Conservation (phyloP, 2,888 invertebrate species). For the Lacanobia wlatinum region DNA sequence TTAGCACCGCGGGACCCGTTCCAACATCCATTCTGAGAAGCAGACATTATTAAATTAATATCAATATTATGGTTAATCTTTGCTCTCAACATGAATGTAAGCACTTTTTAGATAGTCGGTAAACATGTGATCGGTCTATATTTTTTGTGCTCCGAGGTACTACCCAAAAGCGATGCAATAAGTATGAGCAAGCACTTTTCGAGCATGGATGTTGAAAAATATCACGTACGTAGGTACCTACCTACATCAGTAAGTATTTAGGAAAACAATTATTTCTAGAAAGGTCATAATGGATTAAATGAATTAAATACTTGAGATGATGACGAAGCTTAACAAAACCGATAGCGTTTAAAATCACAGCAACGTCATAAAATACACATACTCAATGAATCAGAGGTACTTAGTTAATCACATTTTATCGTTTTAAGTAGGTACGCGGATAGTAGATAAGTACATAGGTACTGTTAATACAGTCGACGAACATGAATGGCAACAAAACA, state of each 20-base stretch:
- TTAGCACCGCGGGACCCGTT: no score
- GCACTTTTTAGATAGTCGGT: no score
- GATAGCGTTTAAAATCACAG: conserved; percentile 45
- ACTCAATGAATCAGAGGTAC: conserved; percentile 38
- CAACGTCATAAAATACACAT: conserved; percentile 33
- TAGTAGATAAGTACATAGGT: neutral
- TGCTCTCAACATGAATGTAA: no score
- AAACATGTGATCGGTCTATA: no score
- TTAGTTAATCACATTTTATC: conserved; percentile 32
- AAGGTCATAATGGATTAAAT: conserved; percentile 18
- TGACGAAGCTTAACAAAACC: conserved; percentile 7
- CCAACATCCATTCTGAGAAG: no score
- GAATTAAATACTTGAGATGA: neutral
- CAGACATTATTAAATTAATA: no score
- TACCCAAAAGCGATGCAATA: neutral
- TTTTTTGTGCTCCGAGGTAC: no score
- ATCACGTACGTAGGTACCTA: neutral
- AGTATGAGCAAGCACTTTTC: neutral
- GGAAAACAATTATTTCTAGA: conserved; percentile 20
- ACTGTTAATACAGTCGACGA: conserved; percentile 16
- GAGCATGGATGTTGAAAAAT: neutral
- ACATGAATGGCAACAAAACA: neutral
- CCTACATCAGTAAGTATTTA: neutral
- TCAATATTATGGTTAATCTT: no score
- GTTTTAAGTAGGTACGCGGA: conserved; percentile 21